These are phyloP conservation scores for Ptyas mucosa DNA, from an alignment of 2,113 vertebrate genomes.

Conservation along the genomic window DNA sequence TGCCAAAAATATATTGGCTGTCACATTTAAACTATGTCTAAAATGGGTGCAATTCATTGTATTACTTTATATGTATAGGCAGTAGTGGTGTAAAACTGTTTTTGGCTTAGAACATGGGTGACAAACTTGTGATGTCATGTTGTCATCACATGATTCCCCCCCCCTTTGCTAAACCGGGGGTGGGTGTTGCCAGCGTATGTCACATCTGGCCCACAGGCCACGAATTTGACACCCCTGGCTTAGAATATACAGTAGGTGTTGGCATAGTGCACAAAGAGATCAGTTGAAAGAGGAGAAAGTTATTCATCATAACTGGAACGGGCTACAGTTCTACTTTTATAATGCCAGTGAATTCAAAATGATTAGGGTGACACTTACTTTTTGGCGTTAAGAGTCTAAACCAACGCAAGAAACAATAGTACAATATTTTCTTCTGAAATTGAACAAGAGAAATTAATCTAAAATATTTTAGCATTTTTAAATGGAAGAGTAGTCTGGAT, in stretches of 20 bases:
- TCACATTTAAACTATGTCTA: neutral
- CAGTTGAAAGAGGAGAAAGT: neutral
- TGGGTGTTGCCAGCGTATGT: too few relatives aligned
- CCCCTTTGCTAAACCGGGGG: too few relatives aligned
- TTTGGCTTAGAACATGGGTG: neutral
- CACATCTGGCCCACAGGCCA: too few relatives aligned
- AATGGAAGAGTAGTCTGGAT: neutral
- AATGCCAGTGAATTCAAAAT: neutral
- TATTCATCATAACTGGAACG: neutral
- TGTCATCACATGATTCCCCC: too few relatives aligned
- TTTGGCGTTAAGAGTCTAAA: neutral
- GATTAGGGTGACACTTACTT: neutral
- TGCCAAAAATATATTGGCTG: neutral
- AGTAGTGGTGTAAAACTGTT: neutral
- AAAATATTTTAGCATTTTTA: neutral
- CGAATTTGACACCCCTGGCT: too few relatives aligned
- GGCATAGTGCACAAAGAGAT: neutral
- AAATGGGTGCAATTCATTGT: neutral
- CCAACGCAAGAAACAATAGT: neutral
- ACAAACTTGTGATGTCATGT: too few relatives aligned
- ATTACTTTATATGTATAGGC: neutral
- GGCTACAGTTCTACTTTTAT: neutral
- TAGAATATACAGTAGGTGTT: neutral
- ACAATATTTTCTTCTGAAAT: neutral
- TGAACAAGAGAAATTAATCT: constrained; percentile 2